Percentiles rank a stretch among this genome's conserved stretches.
phyloP scores from a whole-genome alignment of 2,113 vertebrate genomes.

The Tonatia bakeri region DNA sequence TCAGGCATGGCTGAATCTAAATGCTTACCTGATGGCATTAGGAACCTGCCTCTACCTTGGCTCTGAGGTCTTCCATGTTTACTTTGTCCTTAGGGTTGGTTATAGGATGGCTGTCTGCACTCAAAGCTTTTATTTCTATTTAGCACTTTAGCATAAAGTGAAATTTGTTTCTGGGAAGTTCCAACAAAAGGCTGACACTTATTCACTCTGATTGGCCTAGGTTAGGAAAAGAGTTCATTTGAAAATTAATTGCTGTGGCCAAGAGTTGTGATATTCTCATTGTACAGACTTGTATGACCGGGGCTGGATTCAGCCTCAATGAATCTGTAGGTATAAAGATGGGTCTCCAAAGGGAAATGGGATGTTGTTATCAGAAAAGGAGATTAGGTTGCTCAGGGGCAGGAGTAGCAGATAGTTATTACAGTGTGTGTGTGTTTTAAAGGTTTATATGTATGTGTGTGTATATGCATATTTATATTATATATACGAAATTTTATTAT shows the following conservation, averaged over 20 bases:
- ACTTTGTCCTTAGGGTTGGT: not conserved
- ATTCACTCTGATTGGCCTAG: not conserved
- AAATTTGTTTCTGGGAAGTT: not conserved
- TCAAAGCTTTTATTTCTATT: not conserved
- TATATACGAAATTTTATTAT: not conserved
- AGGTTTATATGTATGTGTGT: not conserved
- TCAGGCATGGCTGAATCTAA: not conserved
- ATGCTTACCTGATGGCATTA: not conserved
- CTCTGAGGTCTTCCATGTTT: not conserved
- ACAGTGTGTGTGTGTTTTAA: not conserved
- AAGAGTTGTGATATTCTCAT: not conserved
- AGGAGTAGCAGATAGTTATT: not conserved
- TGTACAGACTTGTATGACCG: not conserved
- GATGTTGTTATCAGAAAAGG: not conserved
- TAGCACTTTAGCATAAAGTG: not conserved
- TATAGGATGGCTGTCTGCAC: not conserved
- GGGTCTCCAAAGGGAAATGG: not conserved
- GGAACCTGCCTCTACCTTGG: not conserved
- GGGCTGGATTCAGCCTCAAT: not conserved
- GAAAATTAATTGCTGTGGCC: not conserved
- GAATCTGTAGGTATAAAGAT: not conserved
- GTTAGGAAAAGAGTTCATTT: not conserved
- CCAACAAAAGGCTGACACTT: not conserved
- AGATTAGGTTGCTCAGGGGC: not conserved
- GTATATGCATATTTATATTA: not conserved